Conservation (phyloP, 1,140 invertebrate genomes). For the Kradibia gibbosae region DNA sequence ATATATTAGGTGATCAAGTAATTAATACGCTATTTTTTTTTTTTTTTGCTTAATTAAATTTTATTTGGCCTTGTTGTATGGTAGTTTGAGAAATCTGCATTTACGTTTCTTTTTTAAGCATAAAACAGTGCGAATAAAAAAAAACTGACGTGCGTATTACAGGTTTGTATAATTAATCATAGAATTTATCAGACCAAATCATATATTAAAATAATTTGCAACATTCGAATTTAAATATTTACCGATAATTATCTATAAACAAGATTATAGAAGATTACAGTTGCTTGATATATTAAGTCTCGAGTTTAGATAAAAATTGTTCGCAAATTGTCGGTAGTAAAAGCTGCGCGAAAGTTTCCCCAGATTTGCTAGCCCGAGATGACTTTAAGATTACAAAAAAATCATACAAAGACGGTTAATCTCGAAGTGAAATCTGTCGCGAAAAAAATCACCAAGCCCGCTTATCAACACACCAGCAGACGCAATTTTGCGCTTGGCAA, state of each 20-base stretch:
- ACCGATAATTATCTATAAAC: background rate
- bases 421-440: background rate
- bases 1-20: no score
- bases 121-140: background rate
- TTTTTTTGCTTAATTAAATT: no score
- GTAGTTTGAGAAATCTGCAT: background rate
- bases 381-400: background rate
- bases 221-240: slow-evolving; percentile 9
- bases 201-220: background rate
- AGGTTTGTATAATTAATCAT: background rate
- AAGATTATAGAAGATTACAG: slow-evolving; percentile 12
- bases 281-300: background rate
- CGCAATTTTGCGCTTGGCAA: background rate
- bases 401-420: background rate
- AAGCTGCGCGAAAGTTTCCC: background rate
- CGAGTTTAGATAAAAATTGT: background rate
- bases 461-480: background rate
- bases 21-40: no score
- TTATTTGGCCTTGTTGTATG: no score
- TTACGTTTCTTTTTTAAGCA: background rate
- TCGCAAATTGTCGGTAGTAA: background rate
- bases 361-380: background rate
- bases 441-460: background rate
- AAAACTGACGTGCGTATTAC: background rate
- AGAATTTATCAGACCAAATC: background rate